A percentile compares a stretch with the other conserved stretches of the same genome.
Evolutionary conservation across 1,140 invertebrate genomes (phyloP).

Genomic region (Drosophila prosaltans): DNA sequence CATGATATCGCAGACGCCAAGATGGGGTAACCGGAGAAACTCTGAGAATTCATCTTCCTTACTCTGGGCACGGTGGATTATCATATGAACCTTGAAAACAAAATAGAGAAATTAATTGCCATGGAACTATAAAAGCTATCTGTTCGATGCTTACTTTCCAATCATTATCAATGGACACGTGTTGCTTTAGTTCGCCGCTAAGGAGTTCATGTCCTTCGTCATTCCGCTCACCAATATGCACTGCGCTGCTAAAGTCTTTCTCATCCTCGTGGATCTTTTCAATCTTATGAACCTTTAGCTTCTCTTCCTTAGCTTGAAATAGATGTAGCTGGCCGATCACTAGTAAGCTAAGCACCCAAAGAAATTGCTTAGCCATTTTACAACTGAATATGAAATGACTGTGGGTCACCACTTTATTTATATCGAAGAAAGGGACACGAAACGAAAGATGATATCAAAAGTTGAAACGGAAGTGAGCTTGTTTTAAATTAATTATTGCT

Average conservation of each 20-base stretch:
- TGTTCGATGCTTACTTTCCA: constrained; percentile 49
- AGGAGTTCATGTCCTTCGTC: constrained; percentile 29
- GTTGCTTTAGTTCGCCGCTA: constrained; percentile 48
- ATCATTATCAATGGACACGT: constrained; percentile 49
- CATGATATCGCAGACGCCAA: constrained; percentile 56
- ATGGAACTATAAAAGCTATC: too few species aligned
- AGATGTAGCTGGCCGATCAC: constrained; percentile 10
- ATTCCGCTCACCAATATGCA: constrained; percentile 35
- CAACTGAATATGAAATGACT: not conserved
- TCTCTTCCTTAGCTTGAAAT: constrained; percentile 12
- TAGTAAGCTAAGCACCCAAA: constrained; percentile 15
- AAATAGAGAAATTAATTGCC: not conserved
- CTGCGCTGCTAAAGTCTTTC: constrained; percentile 21
- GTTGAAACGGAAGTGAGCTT: constrained; percentile 29
- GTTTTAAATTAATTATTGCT: constrained; percentile 2
- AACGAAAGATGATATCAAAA: not conserved
- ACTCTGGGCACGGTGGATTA: constrained; percentile 3
- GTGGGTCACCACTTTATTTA: not conserved
- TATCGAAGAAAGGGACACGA: constrained; percentile 7
- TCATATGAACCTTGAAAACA: constrained; percentile 39
- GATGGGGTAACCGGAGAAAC: constrained; percentile 3
- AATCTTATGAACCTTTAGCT: constrained; percentile 39
- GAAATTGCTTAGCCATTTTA: constrained; percentile 28
- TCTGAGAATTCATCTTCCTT: constrained; percentile 23
- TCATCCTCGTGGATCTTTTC: constrained; percentile 44